Percentiles rank a stretch among this genome's conserved stretches.
Conservation (phyloP, 2,797 vertebrate genomes). For the Lophura swinhoii region DNA sequence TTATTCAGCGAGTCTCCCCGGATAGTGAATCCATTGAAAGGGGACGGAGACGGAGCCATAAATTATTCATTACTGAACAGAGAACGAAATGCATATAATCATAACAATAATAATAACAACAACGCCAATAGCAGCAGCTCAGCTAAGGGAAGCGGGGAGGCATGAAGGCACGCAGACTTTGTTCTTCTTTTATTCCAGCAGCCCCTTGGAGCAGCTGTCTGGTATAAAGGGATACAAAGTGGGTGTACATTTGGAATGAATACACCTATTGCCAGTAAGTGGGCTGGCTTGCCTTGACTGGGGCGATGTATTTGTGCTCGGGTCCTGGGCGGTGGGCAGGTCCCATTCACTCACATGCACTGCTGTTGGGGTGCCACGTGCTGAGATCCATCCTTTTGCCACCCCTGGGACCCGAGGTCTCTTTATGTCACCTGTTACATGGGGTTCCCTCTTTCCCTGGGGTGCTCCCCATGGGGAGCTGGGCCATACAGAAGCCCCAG, state of each 20-base stretch:
- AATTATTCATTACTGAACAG: slow-evolving; percentile 65
- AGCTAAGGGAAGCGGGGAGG: not conserved
- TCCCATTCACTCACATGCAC: not conserved
- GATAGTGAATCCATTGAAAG: slow-evolving; percentile 68
- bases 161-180: not conserved
- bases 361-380: not conserved
- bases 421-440: not conserved
- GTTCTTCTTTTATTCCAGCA: not conserved
- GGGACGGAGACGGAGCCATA: slow-evolving; percentile 41
- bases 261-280: not conserved
- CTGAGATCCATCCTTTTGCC: not conserved
- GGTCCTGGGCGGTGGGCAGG: not conserved
- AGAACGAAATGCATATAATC: slow-evolving; percentile 55
- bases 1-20: slow-evolving; percentile 65
- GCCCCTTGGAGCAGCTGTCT: not conserved
- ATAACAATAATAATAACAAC: slow-evolving; percentile 68
- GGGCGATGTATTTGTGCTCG: not conserved
- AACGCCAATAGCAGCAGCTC: slow-evolving; percentile 13
- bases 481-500: not conserved
- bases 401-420: accelerated
- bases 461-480: accelerated
- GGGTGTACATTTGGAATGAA: not conserved
- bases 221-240: not conserved
- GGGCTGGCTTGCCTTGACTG: not conserved
- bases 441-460: accelerated